Base-by-base conservation (phyloP, 2,113 vertebrate genomes). In the Marcusenius ussheri region DNA sequence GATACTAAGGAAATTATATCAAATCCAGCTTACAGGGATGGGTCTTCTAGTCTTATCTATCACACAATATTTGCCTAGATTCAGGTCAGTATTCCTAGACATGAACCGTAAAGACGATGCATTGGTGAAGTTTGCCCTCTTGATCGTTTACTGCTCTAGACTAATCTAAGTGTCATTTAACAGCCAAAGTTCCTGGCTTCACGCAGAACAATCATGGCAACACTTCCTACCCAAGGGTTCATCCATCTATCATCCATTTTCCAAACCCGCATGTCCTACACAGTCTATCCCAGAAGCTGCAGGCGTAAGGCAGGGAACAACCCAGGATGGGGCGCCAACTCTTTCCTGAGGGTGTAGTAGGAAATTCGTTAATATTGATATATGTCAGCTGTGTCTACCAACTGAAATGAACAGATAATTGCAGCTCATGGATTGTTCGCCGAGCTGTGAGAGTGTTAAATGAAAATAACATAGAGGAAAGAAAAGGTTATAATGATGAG, bases 321-420 rank as follows among this genome's bases (percentile, higher is more conserved):
- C 62, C n/a, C 62, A 4, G 62, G 58, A 66, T 10, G 58, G 58
- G 88, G 46, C 50, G 7, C 17, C 17, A 3, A 27, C 49, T 47
- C 49, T n/a, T 83, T 3, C 31, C 19, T 27, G 42, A 42, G 88
- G 62, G 27, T 24, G 27, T 21, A 80, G 49, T 80, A 11, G 47
- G 47, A 53, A 77, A 89, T 89, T 87, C 50, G 10, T 87, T 27
- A 86, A 51, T 50, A 86, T 49, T 39, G 85, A 87, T 53, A 27
- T 77, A 27, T 80, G 66, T 74, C 42, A 35, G 27, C 49, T 83
- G 47, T 89, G 70, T 89, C 45, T 35, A 17, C 88, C 70, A 89
- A 56, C 47, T 19, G 74, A 89, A 83, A 39, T 39, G 47, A 50
- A 83, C 31, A 42, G 49, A 83, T 53, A 51, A 83, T 42, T 50